phyloP scores from a whole-genome alignment of 2,797 vertebrate species.

The Pelodytes ibericus region DNA sequence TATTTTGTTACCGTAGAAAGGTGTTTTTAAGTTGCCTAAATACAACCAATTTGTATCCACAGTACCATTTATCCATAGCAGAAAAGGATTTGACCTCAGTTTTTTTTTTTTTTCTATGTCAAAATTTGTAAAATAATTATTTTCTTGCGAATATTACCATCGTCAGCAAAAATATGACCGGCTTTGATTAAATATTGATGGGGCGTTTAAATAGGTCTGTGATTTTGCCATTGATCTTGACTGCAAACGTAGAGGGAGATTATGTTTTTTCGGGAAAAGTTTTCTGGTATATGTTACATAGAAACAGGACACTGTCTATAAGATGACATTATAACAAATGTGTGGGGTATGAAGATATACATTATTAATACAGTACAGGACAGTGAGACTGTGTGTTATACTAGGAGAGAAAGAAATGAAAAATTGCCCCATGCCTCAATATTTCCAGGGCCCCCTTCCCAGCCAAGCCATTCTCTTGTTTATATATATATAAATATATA shows the following conservation, averaged over 20 bases:
- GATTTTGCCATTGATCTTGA: conserved; percentile 21
- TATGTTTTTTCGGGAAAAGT: background rate
- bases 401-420: too few species aligned
- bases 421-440: too few species aligned
- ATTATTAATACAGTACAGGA: background rate
- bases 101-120: background rate
- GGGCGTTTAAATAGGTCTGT: conserved; percentile 12
- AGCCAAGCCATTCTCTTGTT: too few species aligned
- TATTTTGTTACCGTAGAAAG: too few species aligned
- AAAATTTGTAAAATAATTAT: conserved; percentile 3
- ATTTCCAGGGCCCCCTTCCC: too few species aligned
- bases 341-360: background rate
- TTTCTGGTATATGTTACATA: background rate
- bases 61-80: too few species aligned
- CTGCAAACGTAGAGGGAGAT: background rate
- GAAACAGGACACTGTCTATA: background rate
- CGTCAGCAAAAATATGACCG: conserved; percentile 37
- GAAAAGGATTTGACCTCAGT: background rate
- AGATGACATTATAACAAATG: background rate
- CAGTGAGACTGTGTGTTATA: too few species aligned
- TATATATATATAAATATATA: too few species aligned
- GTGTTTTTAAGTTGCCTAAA: too few species aligned
- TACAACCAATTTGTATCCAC: too few species aligned
- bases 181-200: conserved; percentile 45
- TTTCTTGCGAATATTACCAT: conserved; percentile 8